phyloP scores from a whole-genome alignment of 2,888 invertebrate species.

The Saturnia japonica region DNA sequence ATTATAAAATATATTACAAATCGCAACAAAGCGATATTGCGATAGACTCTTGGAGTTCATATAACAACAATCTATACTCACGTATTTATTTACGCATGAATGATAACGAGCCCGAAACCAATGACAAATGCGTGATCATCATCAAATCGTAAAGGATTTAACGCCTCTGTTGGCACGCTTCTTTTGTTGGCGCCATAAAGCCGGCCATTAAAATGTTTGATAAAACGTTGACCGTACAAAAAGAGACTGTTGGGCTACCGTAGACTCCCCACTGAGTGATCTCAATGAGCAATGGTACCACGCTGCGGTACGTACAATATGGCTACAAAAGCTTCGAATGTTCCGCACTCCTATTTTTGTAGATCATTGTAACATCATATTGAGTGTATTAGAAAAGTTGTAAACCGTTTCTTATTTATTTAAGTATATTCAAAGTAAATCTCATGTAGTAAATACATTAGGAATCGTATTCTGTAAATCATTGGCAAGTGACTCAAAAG shows the following conservation, averaged over 20 bases:
- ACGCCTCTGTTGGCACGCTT: conserved; percentile 81
- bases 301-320: conserved; percentile 65
- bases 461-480: no score
- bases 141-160: conserved; percentile 82
- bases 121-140: conserved; percentile 77
- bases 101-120: conserved; percentile 53
- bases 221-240: conserved; percentile 77
- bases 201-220: conserved; percentile 81
- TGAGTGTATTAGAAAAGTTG: conserved; percentile 48
- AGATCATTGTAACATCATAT: conserved; percentile 48
- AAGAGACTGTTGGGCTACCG: conserved; percentile 76
- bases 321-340: conserved; percentile 54
- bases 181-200: conserved; percentile 79
- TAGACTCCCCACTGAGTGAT: conserved; percentile 70
- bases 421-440: no score
- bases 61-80: conserved; percentile 6
- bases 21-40: not conserved
- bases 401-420: not conserved
- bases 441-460: no score
- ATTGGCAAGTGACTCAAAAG: no score
- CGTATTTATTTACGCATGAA: conserved; percentile 49
- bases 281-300: conserved; percentile 67
- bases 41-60: not conserved
- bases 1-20: not conserved
- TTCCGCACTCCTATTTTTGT: conserved; percentile 56